A percentile compares a stretch with the other conserved stretches of the same genome.
Evolutionary conservation across 2,888 invertebrate species (phyloP).

Genomic region (Latrodectus hesperus): DNA sequence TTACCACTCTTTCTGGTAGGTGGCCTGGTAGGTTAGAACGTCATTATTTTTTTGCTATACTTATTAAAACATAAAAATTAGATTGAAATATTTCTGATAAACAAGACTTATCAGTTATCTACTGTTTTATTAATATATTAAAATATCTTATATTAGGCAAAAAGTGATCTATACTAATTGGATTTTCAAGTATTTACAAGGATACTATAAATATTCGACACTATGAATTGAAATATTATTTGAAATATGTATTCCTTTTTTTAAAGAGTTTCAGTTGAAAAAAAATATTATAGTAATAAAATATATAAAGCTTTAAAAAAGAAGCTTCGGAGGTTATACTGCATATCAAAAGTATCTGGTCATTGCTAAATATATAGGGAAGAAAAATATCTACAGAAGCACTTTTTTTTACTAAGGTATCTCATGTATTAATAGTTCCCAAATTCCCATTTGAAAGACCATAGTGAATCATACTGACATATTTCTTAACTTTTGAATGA

Average conservation of each 20-base stretch:
- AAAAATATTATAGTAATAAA: not conserved
- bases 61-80: too few species aligned
- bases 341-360: not conserved
- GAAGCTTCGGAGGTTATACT: not conserved
- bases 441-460: constrained; percentile 38
- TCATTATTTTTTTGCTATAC: too few species aligned
- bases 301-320: not conserved
- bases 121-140: too few species aligned
- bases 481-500: constrained; percentile 69
- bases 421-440: constrained; percentile 50
- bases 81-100: too few species aligned
- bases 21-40: too few species aligned
- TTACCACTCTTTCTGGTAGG: too few species aligned
- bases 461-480: constrained; percentile 63
- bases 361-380: constrained; percentile 4
- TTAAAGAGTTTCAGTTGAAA: not conserved
- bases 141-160: too few species aligned
- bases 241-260: constrained; percentile 29
- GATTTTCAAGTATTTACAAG: too few species aligned
- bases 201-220: too few species aligned
- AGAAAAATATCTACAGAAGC: constrained; percentile 12
- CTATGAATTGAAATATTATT: too few species aligned
- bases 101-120: too few species aligned
- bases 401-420: constrained; percentile 35
- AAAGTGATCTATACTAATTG: too few species aligned